Base-by-base conservation (phyloP, 2,113 vertebrate genomes). In the Rhipidura dahli region DNA sequence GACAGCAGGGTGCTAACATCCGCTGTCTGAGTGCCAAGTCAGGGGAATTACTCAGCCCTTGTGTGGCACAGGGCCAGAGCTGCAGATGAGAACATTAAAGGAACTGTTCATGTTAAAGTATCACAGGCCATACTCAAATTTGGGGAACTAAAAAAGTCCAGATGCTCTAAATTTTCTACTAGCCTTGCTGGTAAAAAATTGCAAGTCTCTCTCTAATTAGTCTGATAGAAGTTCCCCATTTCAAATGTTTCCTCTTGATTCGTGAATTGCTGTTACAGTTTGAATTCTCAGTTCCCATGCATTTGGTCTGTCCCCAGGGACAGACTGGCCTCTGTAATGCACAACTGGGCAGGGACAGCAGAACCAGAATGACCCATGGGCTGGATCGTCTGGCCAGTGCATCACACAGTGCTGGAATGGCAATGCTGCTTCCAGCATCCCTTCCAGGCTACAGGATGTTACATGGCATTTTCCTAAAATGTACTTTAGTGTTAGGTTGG, bases 1-100 rank as follows among this genome's bases (percentile, higher is more conserved):
- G 92, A 83, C 79, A 76, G 87, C 78, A 88, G 90, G 76, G 94
- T 66, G 90, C 90, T 87, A 63, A 87, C 82, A 78, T 63, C 78
- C 1, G 0, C 81, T 88, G 71, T 51, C 87, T 54, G 59, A 85
- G 31, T 37, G 91, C 84, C 89, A 89, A 69, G 70, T 18, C 68
- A 80, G 85, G 35, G 71, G 50, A 93, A 92, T 88, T 93, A 86
- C 79, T 94, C 90, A 92, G 94, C 59, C 59, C 59, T 77, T 44
- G 66, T 0, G 2, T 44, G 92, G 93, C 90, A 83, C 5, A 14
- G 33, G 59, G 66, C 95, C 93, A 94, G 82, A 72, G 53, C 35
- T 65, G 71, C 84, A 94, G 66, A 84, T 51, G 82, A 90, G 54
- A 86, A 83, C 14, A 45, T 88, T 66, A 90, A 80, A 93, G 64